phyloP scores from a whole-genome alignment of 2,888 invertebrate species.

The Microctonus aethiopoides region DNA sequence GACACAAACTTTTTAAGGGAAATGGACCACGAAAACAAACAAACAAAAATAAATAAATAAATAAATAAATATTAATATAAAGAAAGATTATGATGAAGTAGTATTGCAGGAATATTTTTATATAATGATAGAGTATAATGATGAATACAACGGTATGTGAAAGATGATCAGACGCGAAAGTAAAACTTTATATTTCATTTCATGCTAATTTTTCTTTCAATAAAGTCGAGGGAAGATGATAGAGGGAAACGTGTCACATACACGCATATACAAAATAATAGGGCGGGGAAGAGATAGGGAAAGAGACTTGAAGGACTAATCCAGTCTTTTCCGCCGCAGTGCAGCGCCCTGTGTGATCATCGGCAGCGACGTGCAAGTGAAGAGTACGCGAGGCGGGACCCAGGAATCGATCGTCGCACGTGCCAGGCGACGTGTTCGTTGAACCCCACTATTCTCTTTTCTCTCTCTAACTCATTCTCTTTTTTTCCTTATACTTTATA shows the following conservation, averaged over 20 bases:
- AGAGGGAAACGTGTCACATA: not conserved
- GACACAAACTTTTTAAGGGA: not conserved
- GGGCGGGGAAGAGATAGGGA: not conserved
- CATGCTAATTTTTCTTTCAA: constrained; percentile 29
- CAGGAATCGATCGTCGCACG: constrained; percentile 37
- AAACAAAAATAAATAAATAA: not conserved
- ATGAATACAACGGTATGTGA: not conserved
- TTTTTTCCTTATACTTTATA: constrained; percentile 12
- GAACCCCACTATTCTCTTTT: constrained; percentile 27
- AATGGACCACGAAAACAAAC: constrained; percentile 16
- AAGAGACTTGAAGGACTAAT: constrained; percentile 26
- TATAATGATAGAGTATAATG: too few relatives aligned
- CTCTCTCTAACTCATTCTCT: constrained; percentile 26
- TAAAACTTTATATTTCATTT: not conserved
- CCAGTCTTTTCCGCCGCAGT: constrained; percentile 17
- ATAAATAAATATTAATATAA: too few relatives aligned
- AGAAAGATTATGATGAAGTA: too few relatives aligned
- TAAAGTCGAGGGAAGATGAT: constrained; percentile 10
- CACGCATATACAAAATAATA: not conserved
- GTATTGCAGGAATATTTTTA: too few relatives aligned
- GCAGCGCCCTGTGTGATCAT: constrained; percentile 30
- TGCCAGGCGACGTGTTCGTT: constrained; percentile 35
- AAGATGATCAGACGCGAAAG: too few relatives aligned
- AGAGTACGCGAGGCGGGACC: constrained; percentile 29
- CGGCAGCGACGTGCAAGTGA: constrained; percentile 23